Evolutionary conservation across 2,888 invertebrate genomes (phyloP).

Genomic region (Stratiomys singularior): DNA sequence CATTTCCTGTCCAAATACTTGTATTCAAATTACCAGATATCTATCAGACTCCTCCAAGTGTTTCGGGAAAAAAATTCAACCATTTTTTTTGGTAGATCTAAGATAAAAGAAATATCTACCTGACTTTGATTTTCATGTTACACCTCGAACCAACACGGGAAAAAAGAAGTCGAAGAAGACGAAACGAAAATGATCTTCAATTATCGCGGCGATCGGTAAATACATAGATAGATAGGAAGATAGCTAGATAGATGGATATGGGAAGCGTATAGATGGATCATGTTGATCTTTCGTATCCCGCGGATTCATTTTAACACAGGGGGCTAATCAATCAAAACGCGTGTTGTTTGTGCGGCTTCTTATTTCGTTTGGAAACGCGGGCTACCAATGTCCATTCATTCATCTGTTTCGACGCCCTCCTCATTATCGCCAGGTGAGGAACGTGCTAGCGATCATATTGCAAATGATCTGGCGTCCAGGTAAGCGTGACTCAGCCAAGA

Average conservation of each 20-base stretch:
- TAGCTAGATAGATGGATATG: background rate
- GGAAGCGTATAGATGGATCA: slow-evolving; percentile 12
- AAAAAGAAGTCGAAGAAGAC: background rate
- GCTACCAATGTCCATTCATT: slow-evolving; percentile 18
- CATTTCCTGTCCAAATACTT: slow-evolving; percentile 46
- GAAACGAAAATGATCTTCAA: slow-evolving; percentile 43
- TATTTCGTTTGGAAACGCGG: slow-evolving; percentile 15
- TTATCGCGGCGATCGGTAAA: slow-evolving; percentile 38
- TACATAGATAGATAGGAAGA: slow-evolving; percentile 25
- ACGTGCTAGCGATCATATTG: slow-evolving; percentile 42
- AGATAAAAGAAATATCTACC: slow-evolving; percentile 19
- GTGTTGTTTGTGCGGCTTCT: slow-evolving; percentile 25
- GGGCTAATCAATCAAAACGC: slow-evolving; percentile 41
- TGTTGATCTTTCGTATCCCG: slow-evolving; percentile 33
- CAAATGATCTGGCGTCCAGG: slow-evolving; percentile 15
- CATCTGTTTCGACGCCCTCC: slow-evolving; percentile 12
- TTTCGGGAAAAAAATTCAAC: slow-evolving; percentile 3
- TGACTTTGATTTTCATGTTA: slow-evolving; percentile 25
- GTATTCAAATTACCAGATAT: slow-evolving; percentile 40
- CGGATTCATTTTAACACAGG: slow-evolving; percentile 34
- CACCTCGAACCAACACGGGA: background rate
- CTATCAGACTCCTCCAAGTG: slow-evolving; percentile 20
- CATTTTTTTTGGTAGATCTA: slow-evolving; percentile 1
- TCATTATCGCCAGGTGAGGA: slow-evolving; percentile 12
- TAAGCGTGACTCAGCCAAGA: slow-evolving; percentile 16